These are phyloP conservation scores for Lerema accius DNA, from an alignment of 1,140 invertebrate species.

Conservation along the genomic window DNA sequence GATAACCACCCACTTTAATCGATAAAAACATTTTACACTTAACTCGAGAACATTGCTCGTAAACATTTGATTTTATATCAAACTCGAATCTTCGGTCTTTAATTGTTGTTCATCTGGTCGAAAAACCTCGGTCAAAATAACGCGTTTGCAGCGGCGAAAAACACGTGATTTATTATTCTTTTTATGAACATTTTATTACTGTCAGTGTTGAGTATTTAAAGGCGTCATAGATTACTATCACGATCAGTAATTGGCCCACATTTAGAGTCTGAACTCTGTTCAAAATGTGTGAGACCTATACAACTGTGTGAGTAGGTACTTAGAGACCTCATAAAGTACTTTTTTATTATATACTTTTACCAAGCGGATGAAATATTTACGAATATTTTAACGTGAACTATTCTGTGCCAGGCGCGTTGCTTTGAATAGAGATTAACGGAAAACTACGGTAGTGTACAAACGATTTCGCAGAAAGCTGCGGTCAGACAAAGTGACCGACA, in stretches of 20 bases:
- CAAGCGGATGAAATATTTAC: too few species aligned
- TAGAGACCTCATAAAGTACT: too few species aligned
- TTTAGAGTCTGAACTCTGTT: too few species aligned
- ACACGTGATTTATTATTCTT: too few species aligned
- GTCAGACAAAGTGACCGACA: conserved; percentile 21
- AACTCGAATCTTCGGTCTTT: conserved; percentile 14
- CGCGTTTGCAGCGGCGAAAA: background rate
- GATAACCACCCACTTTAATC: conserved; percentile 25
- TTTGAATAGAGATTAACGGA: conserved; percentile 11
- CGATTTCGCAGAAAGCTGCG: conserved; percentile 20
- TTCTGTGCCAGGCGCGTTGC: background rate
- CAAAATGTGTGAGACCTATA: too few species aligned
- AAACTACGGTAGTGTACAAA: conserved; percentile 6
- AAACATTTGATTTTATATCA: conserved; percentile 32
- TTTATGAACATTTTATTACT: too few species aligned
- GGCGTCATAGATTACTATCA: too few species aligned
- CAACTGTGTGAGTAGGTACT: too few species aligned
- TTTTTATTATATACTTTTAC: too few species aligned
- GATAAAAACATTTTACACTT: conserved; percentile 24
- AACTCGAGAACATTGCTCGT: conserved; percentile 19
- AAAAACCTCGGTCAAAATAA: conserved; percentile 1
- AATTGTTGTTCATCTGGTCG: conserved; percentile 9
- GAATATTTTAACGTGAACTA: too few species aligned
- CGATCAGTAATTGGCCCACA: too few species aligned
- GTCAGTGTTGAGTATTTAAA: too few species aligned